Evolutionary conservation across 2,113 vertebrate genomes (phyloP), one percentile per base, ranked within the genome.

Genomic region (Alligator sinensis): DNA sequence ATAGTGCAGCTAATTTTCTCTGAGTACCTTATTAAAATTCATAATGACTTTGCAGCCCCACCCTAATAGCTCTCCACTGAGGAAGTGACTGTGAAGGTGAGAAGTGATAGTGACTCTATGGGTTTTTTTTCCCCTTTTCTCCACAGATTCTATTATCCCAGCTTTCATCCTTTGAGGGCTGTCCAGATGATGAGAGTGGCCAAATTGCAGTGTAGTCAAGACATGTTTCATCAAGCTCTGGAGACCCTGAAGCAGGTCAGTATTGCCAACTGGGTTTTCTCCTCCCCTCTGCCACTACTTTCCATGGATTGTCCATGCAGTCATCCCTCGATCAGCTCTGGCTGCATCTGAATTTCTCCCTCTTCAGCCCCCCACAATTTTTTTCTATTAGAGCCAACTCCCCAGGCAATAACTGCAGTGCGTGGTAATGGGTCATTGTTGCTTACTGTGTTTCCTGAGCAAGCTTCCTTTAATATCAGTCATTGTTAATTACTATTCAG

Each of bases 151-250:
- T 99, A 99, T 92, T 99, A 97, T 95, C 97, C 98, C 6, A 98
- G 98, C 77, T 98, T 98, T 96, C 99, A 99, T 94, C 99, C 99
- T 0, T 98, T 98, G 86, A 96, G 98, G 82, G 99, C 98, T 4
- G 92, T 99, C 75, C 99, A 99, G 97, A 97, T 99, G 78, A 98
- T 99, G 98, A 98, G 99, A 94, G 98, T 99, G 4, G 99, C 98
- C 86, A 99, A 99, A 86, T 96, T 99, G 86, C 99, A 99, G 95
- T 97, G 99, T 84, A 98, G 98, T 82, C 98, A 98, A 93, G 98
- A 94, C 84, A 97, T 97, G 93, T 97, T 98, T 74, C 92, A 97
- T 58, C 98, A 99, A 7, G 98, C 99, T 0, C 96, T 98, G 97
- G 97, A 97, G 89, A 99, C 98, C n/a, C 98, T 99, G 88, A 98